These are phyloP conservation scores for Uropetala carovei DNA, from an alignment of 2,888 invertebrate genomes.

Conservation along the genomic window DNA sequence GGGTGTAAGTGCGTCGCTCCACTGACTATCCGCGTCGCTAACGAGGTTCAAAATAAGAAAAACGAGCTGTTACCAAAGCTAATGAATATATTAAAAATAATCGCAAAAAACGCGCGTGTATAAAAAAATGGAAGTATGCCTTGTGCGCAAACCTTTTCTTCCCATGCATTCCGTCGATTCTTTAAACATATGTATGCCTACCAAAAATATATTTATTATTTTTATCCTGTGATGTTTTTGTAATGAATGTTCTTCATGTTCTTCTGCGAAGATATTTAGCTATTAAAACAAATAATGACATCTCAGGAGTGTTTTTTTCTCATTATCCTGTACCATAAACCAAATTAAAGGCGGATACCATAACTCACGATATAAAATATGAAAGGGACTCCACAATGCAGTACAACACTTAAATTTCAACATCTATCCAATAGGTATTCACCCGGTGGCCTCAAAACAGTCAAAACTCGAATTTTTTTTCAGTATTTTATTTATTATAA, in stretches of 20 bases:
- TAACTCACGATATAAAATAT: too few relatives aligned
- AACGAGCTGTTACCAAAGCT: neutral
- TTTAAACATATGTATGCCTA: constrained; percentile 23
- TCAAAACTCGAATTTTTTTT: too few relatives aligned
- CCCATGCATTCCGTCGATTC: neutral
- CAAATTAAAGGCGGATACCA: neutral
- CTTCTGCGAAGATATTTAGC: constrained; percentile 63
- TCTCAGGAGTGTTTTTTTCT: constrained; percentile 21
- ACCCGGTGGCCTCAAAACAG: too few relatives aligned
- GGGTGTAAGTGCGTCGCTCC: too few relatives aligned
- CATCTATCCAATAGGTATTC: too few relatives aligned
- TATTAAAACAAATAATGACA: constrained; percentile 52
- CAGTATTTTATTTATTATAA: too few relatives aligned
- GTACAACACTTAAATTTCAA: too few relatives aligned
- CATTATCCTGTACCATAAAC: neutral
- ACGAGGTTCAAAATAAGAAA: too few relatives aligned
- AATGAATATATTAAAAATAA: neutral
- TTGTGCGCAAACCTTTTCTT: neutral
- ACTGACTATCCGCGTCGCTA: too few relatives aligned
- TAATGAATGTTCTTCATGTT: constrained; percentile 49
- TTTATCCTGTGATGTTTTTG: constrained; percentile 54
- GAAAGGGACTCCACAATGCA: too few relatives aligned
- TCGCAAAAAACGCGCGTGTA: neutral
- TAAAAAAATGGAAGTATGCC: neutral
- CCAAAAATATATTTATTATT: constrained; percentile 46